Percentiles rank a stretch among this genome's conserved stretches.
Conservation (phyloP, 2,888 invertebrate genomes). For the Physocephala rufipes region DNA sequence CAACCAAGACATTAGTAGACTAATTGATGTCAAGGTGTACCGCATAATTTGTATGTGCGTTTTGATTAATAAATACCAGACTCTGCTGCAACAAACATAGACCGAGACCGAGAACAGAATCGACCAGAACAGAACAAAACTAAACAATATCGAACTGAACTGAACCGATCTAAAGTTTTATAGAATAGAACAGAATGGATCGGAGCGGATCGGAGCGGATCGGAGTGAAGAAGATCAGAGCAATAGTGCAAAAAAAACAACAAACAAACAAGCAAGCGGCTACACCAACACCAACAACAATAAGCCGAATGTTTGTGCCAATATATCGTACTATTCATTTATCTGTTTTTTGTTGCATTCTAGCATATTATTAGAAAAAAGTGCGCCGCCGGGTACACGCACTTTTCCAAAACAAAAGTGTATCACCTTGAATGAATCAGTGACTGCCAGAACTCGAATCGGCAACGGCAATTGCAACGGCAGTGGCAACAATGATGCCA, state of each 20-base stretch:
- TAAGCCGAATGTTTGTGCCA: conserved; percentile 1
- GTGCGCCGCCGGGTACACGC: conserved; percentile 20
- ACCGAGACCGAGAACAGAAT: conserved; percentile 4
- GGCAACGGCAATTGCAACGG: too few species aligned
- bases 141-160: conserved; percentile 13
- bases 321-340: background rate
- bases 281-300: too few species aligned
- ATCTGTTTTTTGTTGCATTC: background rate
- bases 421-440: conserved; percentile 13
- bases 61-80: conserved; percentile 46
- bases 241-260: background rate
- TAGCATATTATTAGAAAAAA: background rate
- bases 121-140: conserved; percentile 12
- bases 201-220: background rate
- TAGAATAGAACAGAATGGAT: background rate
- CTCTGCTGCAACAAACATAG: conserved; percentile 24
- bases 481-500: too few species aligned
- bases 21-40: conserved; percentile 61
- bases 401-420: conserved; percentile 20
- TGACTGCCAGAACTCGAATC: too few species aligned
- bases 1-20: conserved; percentile 39
- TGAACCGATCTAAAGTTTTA: too few species aligned
- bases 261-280: background rate
- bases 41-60: conserved; percentile 59
- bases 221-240: background rate